Evolutionary conservation across 2,888 invertebrate genomes (phyloP).

Genomic region (Volucella bombylans): DNA sequence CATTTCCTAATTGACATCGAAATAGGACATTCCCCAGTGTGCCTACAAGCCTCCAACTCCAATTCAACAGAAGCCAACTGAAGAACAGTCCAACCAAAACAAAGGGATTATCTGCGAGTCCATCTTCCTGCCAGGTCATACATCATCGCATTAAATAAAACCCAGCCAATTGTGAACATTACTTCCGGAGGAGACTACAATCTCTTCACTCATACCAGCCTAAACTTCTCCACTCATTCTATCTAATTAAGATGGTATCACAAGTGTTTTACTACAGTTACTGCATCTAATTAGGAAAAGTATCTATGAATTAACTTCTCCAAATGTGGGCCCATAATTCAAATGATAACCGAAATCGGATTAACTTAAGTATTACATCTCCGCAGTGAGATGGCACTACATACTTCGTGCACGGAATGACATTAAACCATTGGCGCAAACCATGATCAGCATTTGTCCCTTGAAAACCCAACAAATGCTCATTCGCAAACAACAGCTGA

Average conservation of each 20-base stretch:
- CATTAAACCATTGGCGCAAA: conserved; percentile 13
- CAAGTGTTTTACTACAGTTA: conserved; percentile 21
- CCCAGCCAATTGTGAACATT: conserved; percentile 20
- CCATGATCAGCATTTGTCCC: conserved; percentile 3
- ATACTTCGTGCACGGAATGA: too few relatives aligned
- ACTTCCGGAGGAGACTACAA: neutral
- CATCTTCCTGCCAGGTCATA: conserved; percentile 38
- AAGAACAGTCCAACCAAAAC: conserved; percentile 1
- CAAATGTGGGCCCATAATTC: conserved; percentile 23
- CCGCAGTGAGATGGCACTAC: conserved; percentile 28
- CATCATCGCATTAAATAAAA: conserved; percentile 50
- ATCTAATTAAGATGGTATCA: conserved; percentile 55
- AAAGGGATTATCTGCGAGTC: conserved; percentile 33
- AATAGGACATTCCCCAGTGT: conserved; percentile 20
- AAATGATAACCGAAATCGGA: conserved; percentile 22
- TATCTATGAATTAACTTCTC: conserved; percentile 17
- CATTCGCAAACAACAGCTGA: conserved; percentile 24
- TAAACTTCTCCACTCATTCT: neutral
- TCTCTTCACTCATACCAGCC: neutral
- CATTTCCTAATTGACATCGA: conserved; percentile 64
- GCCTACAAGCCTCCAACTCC: neutral
- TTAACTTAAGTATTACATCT: neutral
- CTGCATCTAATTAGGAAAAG: conserved; percentile 46
- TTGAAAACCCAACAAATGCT: conserved; percentile 14
- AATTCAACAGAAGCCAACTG: neutral